Evolutionary conservation across 2,113 vertebrate species (phyloP), one percentile per base, ranked within the genome.

Genomic region (Plecturocebus donacophilus): DNA sequence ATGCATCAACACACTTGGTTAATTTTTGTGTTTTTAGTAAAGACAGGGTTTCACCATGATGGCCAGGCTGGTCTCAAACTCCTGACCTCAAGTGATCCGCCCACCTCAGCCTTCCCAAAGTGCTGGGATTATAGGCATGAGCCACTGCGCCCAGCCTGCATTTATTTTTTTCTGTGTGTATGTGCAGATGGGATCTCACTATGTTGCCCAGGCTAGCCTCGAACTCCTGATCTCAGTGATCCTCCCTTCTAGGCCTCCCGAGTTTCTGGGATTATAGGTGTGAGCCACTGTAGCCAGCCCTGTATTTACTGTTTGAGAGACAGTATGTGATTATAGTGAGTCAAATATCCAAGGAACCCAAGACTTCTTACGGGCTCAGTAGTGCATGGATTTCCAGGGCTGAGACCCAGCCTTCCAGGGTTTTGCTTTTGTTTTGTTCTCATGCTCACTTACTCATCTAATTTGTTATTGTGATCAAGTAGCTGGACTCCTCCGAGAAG

Each of bases 361-460:
- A n/a, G 49, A 64, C 21, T 25, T 38, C 80, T 64, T 23, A 32
- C 0, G 12, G 32, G 21, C 19, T 2, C 23, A 40, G 35, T 35
- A 45, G 68, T 25, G 8, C 3, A 5, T 6, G 32, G 30, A 16
- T 47, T 56, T 52, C 61, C 3, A 8, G 16, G 3, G 14, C 32
- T 1, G 13, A n/a, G 16, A 23, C 9, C 17, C n/a, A 10, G 6
- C 20, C 11, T 17, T 19, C 3, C 27, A 19, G n/a, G 58, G 23
- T 35, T 82, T 20, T 52, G 10, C 5, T 17, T 70, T 27, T 8
- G 14, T 49, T 88, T 38, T 47, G 27, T 14, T 96, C 20, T 66
- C 11, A 1, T 14, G 30, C 45, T 82, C 17, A 16, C 68, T 61
- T 23, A 71, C 47, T 6, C 47, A 6, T 49, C n/a, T 81, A 14